Evolutionary conservation across 2,888 invertebrate species (phyloP).

Genomic region (Anodontia alba): DNA sequence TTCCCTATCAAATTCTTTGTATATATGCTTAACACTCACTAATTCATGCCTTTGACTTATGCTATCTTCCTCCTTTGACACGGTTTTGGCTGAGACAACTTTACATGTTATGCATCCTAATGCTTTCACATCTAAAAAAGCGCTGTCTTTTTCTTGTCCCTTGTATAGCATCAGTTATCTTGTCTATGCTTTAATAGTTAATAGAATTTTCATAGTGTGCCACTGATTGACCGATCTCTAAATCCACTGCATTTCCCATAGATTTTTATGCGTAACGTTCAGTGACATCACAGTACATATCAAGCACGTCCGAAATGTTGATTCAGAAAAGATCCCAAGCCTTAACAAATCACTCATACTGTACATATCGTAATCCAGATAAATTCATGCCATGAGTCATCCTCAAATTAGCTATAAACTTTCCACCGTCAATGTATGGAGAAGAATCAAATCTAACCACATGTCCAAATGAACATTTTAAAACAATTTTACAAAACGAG

Average conservation of each 20-base stretch:
- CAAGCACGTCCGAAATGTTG: neutral
- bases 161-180: conserved; percentile 23
- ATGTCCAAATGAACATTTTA: neutral
- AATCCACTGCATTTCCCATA: neutral
- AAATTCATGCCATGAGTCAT: neutral
- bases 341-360: conserved; percentile 5
- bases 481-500: neutral
- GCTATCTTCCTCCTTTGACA: conserved; percentile 28
- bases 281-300: neutral
- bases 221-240: neutral
- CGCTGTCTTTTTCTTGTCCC: conserved; percentile 35
- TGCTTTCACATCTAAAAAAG: conserved; percentile 26
- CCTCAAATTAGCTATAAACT: neutral
- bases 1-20: conserved; percentile 27
- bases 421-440: conserved; percentile 12
- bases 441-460: neutral
- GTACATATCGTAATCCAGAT: conserved; percentile 9
- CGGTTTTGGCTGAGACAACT: conserved; percentile 12
- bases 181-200: neutral
- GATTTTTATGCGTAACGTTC: neutral
- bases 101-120: conserved; percentile 24
- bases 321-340: neutral
- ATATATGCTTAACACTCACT: conserved; percentile 26
- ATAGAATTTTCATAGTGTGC: neutral
- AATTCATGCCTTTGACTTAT: conserved; percentile 23